A percentile compares a stretch with the other conserved stretches of the same genome.
Evolutionary conservation across 2,888 invertebrate species (phyloP).

Genomic region (Melangyna quadrimaculata): DNA sequence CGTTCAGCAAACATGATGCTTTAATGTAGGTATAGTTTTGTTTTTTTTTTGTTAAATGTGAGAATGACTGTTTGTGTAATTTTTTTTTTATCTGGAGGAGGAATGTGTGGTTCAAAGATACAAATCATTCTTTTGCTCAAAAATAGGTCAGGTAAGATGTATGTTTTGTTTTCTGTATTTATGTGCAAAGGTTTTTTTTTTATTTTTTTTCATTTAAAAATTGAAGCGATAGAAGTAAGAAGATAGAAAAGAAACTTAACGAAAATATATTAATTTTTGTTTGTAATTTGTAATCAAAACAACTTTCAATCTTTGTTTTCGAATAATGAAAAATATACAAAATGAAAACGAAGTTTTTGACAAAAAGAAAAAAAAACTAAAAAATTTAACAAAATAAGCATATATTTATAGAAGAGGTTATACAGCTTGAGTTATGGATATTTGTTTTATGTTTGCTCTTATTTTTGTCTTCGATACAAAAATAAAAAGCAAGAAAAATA

Average conservation of each 20-base stretch:
- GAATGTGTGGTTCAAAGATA: slow-evolving; percentile 54
- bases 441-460: slow-evolving; percentile 5
- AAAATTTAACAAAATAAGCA: slow-evolving; percentile 17
- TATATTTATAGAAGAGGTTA: slow-evolving; percentile 20
- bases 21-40: slow-evolving; percentile 31
- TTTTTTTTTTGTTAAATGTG: slow-evolving; percentile 16
- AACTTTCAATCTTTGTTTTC: slow-evolving; percentile 11
- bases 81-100: slow-evolving; percentile 7
- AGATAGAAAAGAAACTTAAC: slow-evolving; percentile 70
- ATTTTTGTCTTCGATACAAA: not conserved
- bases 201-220: slow-evolving; percentile 7
- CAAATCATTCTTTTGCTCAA: slow-evolving; percentile 47
- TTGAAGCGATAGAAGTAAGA: slow-evolving; percentile 23
- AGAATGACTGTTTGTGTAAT: slow-evolving; percentile 70
- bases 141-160: slow-evolving; percentile 32
- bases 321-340: slow-evolving; percentile 39
- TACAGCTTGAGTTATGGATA: slow-evolving; percentile 50
- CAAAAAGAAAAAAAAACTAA: not conserved
- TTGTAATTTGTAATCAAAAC: slow-evolving; percentile 10
- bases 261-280: slow-evolving; percentile 45
- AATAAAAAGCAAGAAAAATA: slow-evolving; percentile 48
- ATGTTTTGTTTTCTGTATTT: slow-evolving; percentile 62
- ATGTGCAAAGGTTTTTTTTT: slow-evolving; percentile 46
- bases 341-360: slow-evolving; percentile 28
- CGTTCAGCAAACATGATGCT: slow-evolving; percentile 71